These are phyloP conservation scores for Drosophila malerkotliana DNA, from an alignment of 1,140 invertebrate genomes.

Conservation along the genomic window DNA sequence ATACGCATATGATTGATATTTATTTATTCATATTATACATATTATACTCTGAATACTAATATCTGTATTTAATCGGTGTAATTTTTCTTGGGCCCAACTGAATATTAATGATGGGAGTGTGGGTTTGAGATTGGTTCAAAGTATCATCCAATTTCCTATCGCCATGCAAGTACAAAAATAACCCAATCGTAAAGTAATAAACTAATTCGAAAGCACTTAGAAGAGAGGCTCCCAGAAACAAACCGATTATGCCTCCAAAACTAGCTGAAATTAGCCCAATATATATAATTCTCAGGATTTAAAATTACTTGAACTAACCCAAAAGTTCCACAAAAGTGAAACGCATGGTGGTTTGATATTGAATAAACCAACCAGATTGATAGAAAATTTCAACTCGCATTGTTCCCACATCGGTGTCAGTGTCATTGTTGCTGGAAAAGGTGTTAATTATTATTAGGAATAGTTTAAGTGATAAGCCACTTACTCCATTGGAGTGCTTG, in stretches of 20 bases:
- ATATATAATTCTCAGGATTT: not conserved
- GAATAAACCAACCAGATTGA: slow-evolving; percentile 62
- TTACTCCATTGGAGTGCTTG: slow-evolving; percentile 50
- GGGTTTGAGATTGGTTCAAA: not conserved
- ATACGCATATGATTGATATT: not conserved
- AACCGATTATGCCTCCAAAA: slow-evolving; percentile 83
- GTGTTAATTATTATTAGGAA: not conserved
- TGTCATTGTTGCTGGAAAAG: slow-evolving; percentile 34
- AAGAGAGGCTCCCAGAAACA: slow-evolving; percentile 83
- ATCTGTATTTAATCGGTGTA: slow-evolving; percentile 50
- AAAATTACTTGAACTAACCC: slow-evolving; percentile 28
- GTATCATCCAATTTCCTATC: slow-evolving; percentile 5
- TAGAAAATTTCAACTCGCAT: slow-evolving; percentile 67
- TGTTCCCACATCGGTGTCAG: slow-evolving; percentile 3
- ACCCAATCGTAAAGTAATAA: slow-evolving; percentile 81
- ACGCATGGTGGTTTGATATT: slow-evolving; percentile 69
- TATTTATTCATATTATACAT: not conserved
- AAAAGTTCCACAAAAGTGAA: slow-evolving; percentile 76
- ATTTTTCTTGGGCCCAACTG: slow-evolving; percentile 49
- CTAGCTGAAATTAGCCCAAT: slow-evolving; percentile 43
- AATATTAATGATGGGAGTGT: slow-evolving; percentile 20
- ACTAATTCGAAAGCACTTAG: slow-evolving; percentile 80
- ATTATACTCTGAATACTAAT: slow-evolving; percentile 12
- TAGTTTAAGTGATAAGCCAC: not conserved
- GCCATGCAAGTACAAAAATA: slow-evolving; percentile 57